Percentiles rank a stretch among this genome's conserved stretches.
Evolutionary conservation across 2,888 invertebrate genomes (phyloP).

Genomic region (Chloromyia formosa): DNA sequence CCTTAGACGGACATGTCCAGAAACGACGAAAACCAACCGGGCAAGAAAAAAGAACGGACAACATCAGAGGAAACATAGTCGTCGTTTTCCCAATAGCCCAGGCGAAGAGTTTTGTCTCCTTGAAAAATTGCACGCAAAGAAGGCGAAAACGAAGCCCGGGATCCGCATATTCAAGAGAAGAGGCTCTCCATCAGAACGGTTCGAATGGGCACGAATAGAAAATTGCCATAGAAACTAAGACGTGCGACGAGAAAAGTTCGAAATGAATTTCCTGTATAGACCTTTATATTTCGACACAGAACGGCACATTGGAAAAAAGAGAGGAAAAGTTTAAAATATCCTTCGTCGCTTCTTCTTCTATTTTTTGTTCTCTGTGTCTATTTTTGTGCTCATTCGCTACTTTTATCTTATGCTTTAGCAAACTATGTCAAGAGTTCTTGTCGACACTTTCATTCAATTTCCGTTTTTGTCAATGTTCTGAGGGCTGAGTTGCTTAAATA

Average conservation of each 20-base stretch:
- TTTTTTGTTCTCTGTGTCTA: background rate
- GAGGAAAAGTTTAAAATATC: conserved; percentile 25
- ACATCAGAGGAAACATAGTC: no score
- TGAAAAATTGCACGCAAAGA: background rate
- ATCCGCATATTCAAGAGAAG: background rate
- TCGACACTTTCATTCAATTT: conserved; percentile 32
- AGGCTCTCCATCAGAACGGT: background rate
- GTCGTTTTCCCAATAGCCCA: conserved; percentile 5
- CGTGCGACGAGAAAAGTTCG: conserved; percentile 1
- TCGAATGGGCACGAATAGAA: background rate
- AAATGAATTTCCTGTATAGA: conserved; percentile 29
- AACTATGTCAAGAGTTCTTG: conserved; percentile 36
- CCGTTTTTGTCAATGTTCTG: conserved; percentile 18
- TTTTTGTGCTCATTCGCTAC: conserved; percentile 11
- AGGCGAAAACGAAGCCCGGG: background rate
- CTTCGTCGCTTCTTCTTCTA: no score
- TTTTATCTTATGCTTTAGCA: conserved; percentile 7
- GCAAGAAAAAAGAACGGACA: no score
- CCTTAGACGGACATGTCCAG: background rate
- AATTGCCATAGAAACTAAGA: background rate
- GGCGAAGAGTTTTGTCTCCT: background rate
- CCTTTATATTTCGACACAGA: background rate
- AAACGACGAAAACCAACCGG: background rate
- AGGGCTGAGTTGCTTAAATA: no score
- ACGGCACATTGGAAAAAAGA: no score